A percentile compares a stretch with the other conserved stretches of the same genome.
phyloP scores from a whole-genome alignment of 2,888 invertebrate genomes.

The Hypomecis punctinalis region DNA sequence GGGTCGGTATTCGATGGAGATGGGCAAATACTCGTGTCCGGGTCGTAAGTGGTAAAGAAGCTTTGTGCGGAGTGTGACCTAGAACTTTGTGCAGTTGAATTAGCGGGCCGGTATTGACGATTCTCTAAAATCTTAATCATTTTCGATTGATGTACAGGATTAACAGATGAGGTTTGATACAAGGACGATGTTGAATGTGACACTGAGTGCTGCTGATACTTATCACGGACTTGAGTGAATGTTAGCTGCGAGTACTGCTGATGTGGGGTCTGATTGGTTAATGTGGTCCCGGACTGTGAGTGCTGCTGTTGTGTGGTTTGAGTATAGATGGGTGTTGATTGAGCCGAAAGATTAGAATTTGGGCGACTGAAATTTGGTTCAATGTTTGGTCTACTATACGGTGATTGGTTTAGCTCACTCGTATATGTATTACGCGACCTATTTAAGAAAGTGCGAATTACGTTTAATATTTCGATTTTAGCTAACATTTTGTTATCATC shows the following conservation, averaged over 20 bases:
- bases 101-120: conserved; percentile 15
- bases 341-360: conserved; percentile 24
- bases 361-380: conserved; percentile 24
- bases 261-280: no score
- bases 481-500: conserved; percentile 35
- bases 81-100: conserved; percentile 25
- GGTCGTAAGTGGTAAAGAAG: conserved; percentile 22
- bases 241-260: conserved; percentile 10
- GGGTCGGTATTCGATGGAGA: conserved; percentile 18
- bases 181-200: conserved; percentile 19
- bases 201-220: conserved; percentile 26
- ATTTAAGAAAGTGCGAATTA: conserved; percentile 36
- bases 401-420: conserved; percentile 28
- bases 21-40: conserved; percentile 20
- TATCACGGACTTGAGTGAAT: conserved; percentile 21
- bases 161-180: conserved; percentile 25
- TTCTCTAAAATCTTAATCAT: conserved; percentile 21
- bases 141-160: conserved; percentile 27
- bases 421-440: conserved; percentile 12
- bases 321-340: conserved; percentile 25
- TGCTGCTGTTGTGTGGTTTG: conserved; percentile 29
- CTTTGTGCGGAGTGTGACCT: conserved; percentile 29
- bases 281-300: conserved; percentile 5
- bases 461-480: conserved; percentile 38
- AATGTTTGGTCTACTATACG: conserved; percentile 24